Conservation (phyloP, 2,888 invertebrate genomes). For the Endomychus coccineus region DNA sequence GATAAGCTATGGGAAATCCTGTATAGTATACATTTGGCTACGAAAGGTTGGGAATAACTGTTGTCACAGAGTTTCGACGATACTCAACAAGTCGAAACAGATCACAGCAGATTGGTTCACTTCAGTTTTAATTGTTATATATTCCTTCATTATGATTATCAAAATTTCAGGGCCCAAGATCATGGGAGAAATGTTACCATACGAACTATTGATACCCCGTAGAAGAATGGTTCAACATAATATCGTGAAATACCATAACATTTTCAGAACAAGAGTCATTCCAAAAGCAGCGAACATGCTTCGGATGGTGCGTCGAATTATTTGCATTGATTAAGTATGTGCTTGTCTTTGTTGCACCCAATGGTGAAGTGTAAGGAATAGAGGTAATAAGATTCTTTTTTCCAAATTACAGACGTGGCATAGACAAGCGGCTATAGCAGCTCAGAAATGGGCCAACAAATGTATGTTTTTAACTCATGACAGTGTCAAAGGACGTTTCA, state of each 20-base stretch:
- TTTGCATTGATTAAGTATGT: too few species aligned
- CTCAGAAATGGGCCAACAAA: slow-evolving; percentile 66
- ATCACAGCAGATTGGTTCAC: too few species aligned
- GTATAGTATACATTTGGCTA: too few species aligned
- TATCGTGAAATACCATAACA: slow-evolving; percentile 70
- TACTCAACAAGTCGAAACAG: too few species aligned
- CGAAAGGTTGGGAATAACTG: too few species aligned
- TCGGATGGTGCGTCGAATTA: slow-evolving; percentile 54
- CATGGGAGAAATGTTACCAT: slow-evolving; percentile 51
- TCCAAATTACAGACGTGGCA: slow-evolving; percentile 67
- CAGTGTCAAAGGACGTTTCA: slow-evolving; percentile 55
- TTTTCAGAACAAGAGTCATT: slow-evolving; percentile 64
- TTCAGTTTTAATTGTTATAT: too few species aligned
- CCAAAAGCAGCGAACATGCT: slow-evolving; percentile 77
- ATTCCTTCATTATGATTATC: too few species aligned
- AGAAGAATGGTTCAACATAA: slow-evolving; percentile 56
- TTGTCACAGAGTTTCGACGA: too few species aligned
- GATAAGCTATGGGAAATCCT: too few species aligned
- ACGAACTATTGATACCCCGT: slow-evolving; percentile 50
- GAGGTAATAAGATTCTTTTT: too few species aligned
- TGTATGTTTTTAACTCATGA: slow-evolving; percentile 67
- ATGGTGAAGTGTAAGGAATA: too few species aligned
- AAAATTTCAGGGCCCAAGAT: slow-evolving; percentile 50
- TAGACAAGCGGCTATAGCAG: slow-evolving; percentile 58
- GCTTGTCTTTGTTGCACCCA: too few species aligned